phyloP scores from a whole-genome alignment of 2,888 invertebrate species.

The Antheraea yamamai region DNA sequence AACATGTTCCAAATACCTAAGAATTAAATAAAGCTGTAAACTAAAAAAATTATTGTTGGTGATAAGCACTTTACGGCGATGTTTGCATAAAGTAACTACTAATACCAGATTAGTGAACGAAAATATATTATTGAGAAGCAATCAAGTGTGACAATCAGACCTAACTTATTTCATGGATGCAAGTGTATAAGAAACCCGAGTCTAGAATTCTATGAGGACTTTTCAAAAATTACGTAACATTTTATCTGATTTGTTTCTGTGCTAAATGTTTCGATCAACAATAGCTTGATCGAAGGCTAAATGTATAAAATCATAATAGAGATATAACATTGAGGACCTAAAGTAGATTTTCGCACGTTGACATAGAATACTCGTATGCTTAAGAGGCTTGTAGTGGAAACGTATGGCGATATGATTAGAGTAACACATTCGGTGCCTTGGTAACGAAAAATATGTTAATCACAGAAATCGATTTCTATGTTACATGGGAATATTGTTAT shows the following conservation, averaged over 20 bases:
- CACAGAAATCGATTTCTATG: not conserved
- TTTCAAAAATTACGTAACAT: not conserved
- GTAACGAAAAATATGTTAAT: slow-evolving; percentile 4
- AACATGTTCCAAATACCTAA: not conserved
- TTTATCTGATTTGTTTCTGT: not conserved
- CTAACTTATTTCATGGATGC: not conserved
- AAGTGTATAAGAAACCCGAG: not conserved
- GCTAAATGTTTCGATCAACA: too few species aligned
- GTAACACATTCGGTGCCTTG: slow-evolving; percentile 3
- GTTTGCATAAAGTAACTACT: not conserved
- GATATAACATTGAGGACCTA: not conserved
- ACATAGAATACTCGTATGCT: not conserved
- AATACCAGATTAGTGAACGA: not conserved
- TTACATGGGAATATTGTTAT: not conserved
- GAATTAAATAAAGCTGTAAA: not conserved
- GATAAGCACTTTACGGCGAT: not conserved
- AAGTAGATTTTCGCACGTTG: not conserved
- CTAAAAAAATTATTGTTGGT: not conserved
- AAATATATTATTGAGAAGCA: not conserved
- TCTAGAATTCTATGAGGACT: too few species aligned
- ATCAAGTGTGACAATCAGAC: not conserved
- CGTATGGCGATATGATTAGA: not conserved
- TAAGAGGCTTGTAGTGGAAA: not conserved
- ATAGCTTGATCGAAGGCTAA: too few species aligned
- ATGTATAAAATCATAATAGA: not conserved